These are phyloP conservation scores for Notodonta dromedarius DNA, from an alignment of 2,888 invertebrate genomes.

Conservation along the genomic window DNA sequence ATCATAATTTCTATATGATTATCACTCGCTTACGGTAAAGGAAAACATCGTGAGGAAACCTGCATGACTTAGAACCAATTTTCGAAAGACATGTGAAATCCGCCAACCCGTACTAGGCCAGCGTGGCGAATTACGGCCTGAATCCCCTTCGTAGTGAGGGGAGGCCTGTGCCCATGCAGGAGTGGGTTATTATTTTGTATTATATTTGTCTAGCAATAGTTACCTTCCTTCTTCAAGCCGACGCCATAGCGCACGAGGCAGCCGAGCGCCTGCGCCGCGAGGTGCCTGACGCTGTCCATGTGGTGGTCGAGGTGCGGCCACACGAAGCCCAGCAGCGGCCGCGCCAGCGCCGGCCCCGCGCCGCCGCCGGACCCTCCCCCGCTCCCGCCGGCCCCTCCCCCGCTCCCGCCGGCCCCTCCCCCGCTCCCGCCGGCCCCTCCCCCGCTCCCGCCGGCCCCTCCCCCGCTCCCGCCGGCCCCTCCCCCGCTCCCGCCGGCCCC, in stretches of 20 bases:
- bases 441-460: conserved; percentile 19
- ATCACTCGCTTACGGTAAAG: too few species aligned
- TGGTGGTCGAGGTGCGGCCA: conserved; percentile 86
- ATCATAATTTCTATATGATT: too few species aligned
- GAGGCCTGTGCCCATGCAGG: too few species aligned
- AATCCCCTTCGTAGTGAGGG: too few species aligned
- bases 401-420: neutral
- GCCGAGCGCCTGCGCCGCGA: conserved; percentile 76
- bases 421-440: neutral
- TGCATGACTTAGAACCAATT: too few species aligned
- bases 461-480: conserved; percentile 35
- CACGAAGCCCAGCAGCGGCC: conserved; percentile 64
- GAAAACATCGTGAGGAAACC: too few species aligned
- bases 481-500: conserved; percentile 35
- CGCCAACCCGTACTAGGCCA: too few species aligned
- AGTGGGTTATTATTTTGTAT: too few species aligned
- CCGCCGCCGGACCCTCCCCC: conserved; percentile 4
- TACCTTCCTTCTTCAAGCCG: conserved; percentile 56
- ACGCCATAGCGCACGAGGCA: conserved; percentile 57
- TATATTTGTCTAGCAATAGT: too few species aligned
- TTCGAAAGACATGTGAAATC: too few species aligned
- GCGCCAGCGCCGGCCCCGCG: conserved; percentile 39
- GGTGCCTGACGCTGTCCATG: conserved; percentile 86
- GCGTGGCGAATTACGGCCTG: too few species aligned
- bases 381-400: conserved; percentile 33